These are phyloP conservation scores for Hippopotamus amphibius DNA, from an alignment of 2,113 vertebrate species.

Conservation along the genomic window DNA sequence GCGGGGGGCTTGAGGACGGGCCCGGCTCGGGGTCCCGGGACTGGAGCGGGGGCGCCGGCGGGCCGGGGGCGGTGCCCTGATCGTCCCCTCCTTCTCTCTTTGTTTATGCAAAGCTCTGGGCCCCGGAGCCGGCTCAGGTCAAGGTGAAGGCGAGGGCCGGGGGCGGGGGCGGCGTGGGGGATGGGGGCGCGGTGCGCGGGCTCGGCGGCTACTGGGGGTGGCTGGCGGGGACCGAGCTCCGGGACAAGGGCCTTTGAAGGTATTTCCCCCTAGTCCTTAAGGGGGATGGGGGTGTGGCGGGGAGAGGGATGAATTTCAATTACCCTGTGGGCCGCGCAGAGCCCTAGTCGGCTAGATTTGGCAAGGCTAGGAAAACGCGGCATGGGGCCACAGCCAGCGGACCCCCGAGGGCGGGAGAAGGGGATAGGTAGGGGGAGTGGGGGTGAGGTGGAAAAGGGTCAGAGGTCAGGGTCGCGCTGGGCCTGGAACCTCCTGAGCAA, in stretches of 20 bases:
- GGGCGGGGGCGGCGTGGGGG: not conserved
- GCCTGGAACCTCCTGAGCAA: not conserved
- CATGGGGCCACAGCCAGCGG: not conserved
- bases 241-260: not conserved
- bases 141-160: conserved; percentile 71
- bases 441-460: not conserved
- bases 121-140: conserved; percentile 31
- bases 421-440: not conserved
- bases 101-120: conserved; percentile 74
- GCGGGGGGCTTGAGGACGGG: not conserved
- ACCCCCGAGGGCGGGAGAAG: not conserved
- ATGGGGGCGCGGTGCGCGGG: not conserved
- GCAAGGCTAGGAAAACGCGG: not conserved
- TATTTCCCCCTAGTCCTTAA: not conserved
- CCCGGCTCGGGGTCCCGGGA: not conserved
- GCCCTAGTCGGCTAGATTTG: not conserved
- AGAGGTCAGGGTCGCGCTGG: not conserved
- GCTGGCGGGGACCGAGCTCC: not conserved
- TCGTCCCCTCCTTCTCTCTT: conserved; percentile 62
- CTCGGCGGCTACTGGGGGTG: not conserved
- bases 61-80: conserved; percentile 50
- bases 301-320: not conserved
- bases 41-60: not conserved
- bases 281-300: not conserved
- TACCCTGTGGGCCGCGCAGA: rapidly evolving